phyloP scores from a whole-genome alignment of 2,797 vertebrate genomes.

The Sciaenops ocellatus region DNA sequence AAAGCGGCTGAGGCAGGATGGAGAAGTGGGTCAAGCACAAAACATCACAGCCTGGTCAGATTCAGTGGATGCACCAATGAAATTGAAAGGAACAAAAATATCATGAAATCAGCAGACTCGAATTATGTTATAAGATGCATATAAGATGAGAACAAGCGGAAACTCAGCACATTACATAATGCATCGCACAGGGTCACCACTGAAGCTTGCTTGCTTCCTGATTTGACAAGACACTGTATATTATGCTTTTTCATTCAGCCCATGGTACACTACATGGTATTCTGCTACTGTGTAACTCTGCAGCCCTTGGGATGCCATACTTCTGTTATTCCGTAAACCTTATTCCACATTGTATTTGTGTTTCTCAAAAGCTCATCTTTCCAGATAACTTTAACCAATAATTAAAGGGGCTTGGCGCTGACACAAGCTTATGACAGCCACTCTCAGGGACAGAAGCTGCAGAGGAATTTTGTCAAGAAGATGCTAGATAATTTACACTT shows the following conservation, averaged over 20 bases:
- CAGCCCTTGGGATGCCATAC: neutral
- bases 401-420: no score
- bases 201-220: neutral
- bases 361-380: neutral
- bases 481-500: no score
- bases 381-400: no score
- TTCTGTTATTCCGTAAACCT: no score
- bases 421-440: no score
- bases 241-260: neutral
- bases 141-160: neutral
- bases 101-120: neutral
- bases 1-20: constrained; percentile 19
- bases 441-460: no score
- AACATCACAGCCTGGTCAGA: constrained; percentile 11
- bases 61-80: neutral
- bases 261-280: neutral
- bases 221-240: neutral
- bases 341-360: neutral
- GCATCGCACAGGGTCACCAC: neutral
- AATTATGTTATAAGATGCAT: neutral
- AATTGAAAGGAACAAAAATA: neutral
- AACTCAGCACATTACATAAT: neutral
- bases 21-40: constrained; percentile 43
- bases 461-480: no score
- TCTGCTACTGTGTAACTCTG: neutral